phyloP scores from a whole-genome alignment of 2,797 vertebrate genomes.

The Lindbergichthys nudifrons region DNA sequence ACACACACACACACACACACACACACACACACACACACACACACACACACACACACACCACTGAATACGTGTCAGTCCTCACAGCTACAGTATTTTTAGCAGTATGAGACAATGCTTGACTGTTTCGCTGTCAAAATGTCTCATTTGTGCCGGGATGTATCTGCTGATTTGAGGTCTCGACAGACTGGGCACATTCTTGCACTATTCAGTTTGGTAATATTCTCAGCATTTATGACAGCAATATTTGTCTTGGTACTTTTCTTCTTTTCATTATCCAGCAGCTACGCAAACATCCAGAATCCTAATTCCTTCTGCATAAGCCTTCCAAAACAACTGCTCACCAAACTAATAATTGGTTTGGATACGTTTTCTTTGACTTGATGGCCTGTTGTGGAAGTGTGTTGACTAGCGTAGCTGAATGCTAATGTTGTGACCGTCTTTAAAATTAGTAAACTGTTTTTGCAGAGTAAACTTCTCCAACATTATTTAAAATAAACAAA shows the following conservation, averaged over 20 bases:
- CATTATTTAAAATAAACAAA: not conserved
- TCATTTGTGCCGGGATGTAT: slow-evolving; percentile 42
- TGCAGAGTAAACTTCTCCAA: not conserved
- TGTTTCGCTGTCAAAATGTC: slow-evolving; percentile 40
- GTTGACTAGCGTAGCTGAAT: not conserved
- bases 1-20: slow-evolving; percentile 14
- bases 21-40: slow-evolving; percentile 28
- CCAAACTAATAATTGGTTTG: slow-evolving; percentile 17
- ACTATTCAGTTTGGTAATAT: slow-evolving; percentile 24
- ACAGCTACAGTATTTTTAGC: slow-evolving; percentile 50
- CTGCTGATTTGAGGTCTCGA: slow-evolving; percentile 33
- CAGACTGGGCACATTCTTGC: slow-evolving; percentile 19
- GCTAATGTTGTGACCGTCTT: not conserved
- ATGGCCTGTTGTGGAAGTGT: slow-evolving; percentile 1
- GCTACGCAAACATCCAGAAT: slow-evolving; percentile 22
- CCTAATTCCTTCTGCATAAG: slow-evolving; percentile 23
- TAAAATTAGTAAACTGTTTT: not conserved
- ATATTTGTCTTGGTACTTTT: not conserved
- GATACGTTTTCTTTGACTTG: not conserved
- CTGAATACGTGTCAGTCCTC: slow-evolving; percentile 33
- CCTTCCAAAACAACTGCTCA: slow-evolving; percentile 24
- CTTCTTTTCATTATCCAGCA: slow-evolving; percentile 23
- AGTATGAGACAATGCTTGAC: slow-evolving; percentile 17
- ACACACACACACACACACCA: slow-evolving; percentile 4
- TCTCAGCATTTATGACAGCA: slow-evolving; percentile 26